Evolutionary conservation across 2,888 invertebrate species (phyloP), one percentile per base, ranked within the genome.

Genomic region (Orchesella flavescens): DNA sequence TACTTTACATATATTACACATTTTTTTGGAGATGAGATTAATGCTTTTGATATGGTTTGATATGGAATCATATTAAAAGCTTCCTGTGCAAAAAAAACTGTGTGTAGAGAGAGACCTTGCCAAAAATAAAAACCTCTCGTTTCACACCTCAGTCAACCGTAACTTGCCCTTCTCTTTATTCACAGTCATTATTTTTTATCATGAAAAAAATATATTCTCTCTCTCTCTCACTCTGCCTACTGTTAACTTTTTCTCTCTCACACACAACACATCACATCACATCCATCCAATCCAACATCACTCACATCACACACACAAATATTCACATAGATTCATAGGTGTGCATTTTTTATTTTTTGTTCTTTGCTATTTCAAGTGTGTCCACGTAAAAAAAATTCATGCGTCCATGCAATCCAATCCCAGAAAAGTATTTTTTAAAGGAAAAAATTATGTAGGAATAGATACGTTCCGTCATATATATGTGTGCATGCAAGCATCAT

Each of bases 71-170:
- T 86, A 86, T 86, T 86, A 82, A 57, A 79, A 84, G 85, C 84
- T 86, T 86, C 86, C 86, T 86, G 84, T 84, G 84, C 83, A 81
- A 85, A 86, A 81, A 85, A 86, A 86, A 85, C 83, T 77, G 84
- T 75, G 84, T 75, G 34, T 34, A 34, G 34, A 34, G 34, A 34
- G 80, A 86, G 86, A 86, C 86, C 86, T 86, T 86, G 86, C 86
- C 86, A 86, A 34, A 34, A 34, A 34, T 34, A 34, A 34, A 34
- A 86, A 85, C 85, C 86, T 83, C 83, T 83, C 77, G 81, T 85
- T 86, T 86, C 85, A 86, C 86, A 86, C 86, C 86, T 86, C 84
- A 85, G 74, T 86, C 86, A 85, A 78, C 83, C 86, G 83, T 86
- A 77, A 79, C 86, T 80, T 83, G 85, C 83, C 83, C 83, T 85